phyloP scores from a whole-genome alignment of 2,797 vertebrate species.

The Mus minutoides region DNA sequence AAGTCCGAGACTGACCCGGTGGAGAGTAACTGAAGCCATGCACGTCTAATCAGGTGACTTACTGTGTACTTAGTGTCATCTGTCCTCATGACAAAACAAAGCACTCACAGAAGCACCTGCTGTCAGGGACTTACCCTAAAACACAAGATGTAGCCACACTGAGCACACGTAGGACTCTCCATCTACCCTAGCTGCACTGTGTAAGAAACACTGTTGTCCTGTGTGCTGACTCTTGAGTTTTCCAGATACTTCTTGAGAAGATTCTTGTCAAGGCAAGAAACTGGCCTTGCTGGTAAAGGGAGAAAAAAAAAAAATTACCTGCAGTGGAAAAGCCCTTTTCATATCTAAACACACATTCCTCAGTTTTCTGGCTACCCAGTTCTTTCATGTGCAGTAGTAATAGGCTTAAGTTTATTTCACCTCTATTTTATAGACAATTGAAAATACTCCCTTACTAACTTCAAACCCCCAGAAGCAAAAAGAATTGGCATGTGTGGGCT shows the following conservation, averaged over 20 bases:
- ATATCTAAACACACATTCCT: neutral
- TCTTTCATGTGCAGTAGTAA: neutral
- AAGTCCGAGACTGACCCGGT: neutral
- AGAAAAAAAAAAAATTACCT: neutral
- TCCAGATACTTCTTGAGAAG: neutral
- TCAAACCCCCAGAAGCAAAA: neutral
- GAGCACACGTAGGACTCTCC: neutral
- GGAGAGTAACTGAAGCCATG: neutral
- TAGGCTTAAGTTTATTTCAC: neutral
- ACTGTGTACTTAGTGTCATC: neutral
- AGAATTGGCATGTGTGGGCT: neutral
- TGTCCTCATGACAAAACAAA: neutral
- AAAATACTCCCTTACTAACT: neutral
- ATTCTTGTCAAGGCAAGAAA: neutral
- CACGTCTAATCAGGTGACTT: neutral
- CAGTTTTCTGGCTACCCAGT: neutral
- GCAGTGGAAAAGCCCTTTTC: neutral
- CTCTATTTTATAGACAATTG: neutral
- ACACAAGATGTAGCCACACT: neutral
- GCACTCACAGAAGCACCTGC: neutral
- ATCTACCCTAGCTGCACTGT: fast-evolving
- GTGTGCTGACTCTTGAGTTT: neutral
- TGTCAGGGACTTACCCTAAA: neutral
- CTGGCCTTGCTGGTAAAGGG: neutral
- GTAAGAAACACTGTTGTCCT: fast-evolving